Conservation (phyloP, 2,888 invertebrate genomes). For the Psylliodes chrysocephalus region DNA sequence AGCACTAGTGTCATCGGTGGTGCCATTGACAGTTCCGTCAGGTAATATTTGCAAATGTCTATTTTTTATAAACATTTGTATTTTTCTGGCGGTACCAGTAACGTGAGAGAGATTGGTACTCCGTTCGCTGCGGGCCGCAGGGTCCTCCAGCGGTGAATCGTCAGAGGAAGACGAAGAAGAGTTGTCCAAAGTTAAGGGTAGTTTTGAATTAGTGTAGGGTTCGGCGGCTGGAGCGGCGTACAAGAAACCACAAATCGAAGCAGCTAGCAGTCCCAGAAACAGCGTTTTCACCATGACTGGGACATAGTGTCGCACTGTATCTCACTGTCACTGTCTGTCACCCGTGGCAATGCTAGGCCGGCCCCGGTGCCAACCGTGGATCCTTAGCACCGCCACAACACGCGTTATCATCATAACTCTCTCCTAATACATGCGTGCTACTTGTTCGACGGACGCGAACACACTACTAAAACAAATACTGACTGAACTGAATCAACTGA, state of each 20-base stretch:
- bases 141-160: slow-evolving; percentile 51
- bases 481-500: slow-evolving; percentile 53
- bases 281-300: slow-evolving; percentile 66
- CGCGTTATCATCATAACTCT: slow-evolving; percentile 56
- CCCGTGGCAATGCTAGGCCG: slow-evolving; percentile 50
- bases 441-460: slow-evolving; percentile 66
- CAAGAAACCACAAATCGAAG: slow-evolving; percentile 63
- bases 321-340: slow-evolving; percentile 57
- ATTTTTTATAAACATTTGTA: slow-evolving; percentile 87
- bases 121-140: slow-evolving; percentile 71
- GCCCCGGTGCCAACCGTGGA: slow-evolving; percentile 44
- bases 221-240: slow-evolving; percentile 59
- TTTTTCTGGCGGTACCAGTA: slow-evolving; percentile 81
- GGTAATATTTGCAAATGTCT: slow-evolving; percentile 84
- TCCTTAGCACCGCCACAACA: slow-evolving; percentile 49
- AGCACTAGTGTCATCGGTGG: slow-evolving; percentile 81
- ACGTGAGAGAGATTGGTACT: slow-evolving; percentile 85
- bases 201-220: slow-evolving; percentile 42
- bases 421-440: slow-evolving; percentile 60
- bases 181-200: slow-evolving; percentile 31
- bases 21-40: slow-evolving; percentile 87
- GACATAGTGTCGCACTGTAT: slow-evolving; percentile 62
- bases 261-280: slow-evolving; percentile 64
- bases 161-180: slow-evolving; percentile 40
- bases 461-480: slow-evolving; percentile 58